phyloP scores from a whole-genome alignment of 2,797 vertebrate genomes.

The Emydoidea blandingii region DNA sequence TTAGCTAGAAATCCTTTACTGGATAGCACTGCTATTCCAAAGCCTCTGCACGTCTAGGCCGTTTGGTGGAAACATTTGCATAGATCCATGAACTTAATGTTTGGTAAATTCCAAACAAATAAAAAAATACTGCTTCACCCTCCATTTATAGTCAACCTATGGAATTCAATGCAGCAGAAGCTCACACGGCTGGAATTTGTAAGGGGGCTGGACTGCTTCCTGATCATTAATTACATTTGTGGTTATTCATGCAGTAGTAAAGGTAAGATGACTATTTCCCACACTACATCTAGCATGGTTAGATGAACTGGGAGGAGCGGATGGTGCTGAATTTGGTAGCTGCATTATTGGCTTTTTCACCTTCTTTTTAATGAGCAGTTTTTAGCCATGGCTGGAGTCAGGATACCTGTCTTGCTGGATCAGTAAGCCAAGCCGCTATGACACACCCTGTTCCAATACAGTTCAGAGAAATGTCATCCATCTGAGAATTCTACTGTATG shows the following conservation, averaged over 20 bases:
- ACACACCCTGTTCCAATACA: background rate
- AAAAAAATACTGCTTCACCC: background rate
- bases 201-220: fast-evolving
- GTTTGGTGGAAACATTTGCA: background rate
- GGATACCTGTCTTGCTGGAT: background rate
- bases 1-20: background rate
- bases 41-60: background rate
- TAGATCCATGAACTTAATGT: background rate
- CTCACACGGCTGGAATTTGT: background rate
- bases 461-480: background rate
- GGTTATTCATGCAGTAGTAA: background rate
- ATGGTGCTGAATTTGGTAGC: background rate
- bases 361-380: background rate
- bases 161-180: background rate
- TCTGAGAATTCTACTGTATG: background rate
- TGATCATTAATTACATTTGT: background rate
- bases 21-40: background rate
- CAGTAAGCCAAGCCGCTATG: background rate
- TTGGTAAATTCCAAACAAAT: background rate
- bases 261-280: background rate
- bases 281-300: background rate
- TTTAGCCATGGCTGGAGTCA: background rate
- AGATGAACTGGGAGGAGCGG: background rate
- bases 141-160: background rate
- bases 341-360: background rate